Conservation (phyloP, 2,113 vertebrate genomes). For the Gobio gobio region DNA sequence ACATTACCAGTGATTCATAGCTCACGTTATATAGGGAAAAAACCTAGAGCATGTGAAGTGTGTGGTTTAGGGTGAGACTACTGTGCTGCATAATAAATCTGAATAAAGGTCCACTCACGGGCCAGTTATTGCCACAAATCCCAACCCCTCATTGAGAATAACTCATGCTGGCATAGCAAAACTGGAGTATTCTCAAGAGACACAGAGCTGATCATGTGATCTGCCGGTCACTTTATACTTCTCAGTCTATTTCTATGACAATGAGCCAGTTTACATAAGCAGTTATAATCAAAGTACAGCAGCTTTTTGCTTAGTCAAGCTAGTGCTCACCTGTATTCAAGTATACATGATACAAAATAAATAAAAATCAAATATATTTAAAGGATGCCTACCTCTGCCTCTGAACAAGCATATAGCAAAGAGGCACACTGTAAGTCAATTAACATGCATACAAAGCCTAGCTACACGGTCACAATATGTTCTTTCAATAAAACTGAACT, state of each 20-base stretch:
- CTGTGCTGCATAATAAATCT: constrained; percentile 10
- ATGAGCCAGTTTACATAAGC: neutral
- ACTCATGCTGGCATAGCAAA: constrained; percentile 10
- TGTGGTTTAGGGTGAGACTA: neutral
- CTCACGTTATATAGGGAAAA: neutral
- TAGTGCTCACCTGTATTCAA: neutral
- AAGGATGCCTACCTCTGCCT: neutral
- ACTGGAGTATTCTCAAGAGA: neutral
- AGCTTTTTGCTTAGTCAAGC: neutral
- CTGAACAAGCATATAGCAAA: neutral
- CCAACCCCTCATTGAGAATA: constrained; percentile 2
- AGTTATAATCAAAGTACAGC: neutral
- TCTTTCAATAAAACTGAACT: neutral
- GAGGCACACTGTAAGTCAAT: neutral
- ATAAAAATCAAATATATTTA: neutral
- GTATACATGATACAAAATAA: neutral
- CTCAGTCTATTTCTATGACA: neutral
- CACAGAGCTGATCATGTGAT: neutral
- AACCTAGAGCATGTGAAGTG: neutral
- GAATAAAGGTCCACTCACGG: neutral
- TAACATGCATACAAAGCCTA: neutral
- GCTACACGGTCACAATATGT: neutral
- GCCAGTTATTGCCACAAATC: constrained; percentile 5
- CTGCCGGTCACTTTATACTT: neutral
- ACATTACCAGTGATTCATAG: constrained; percentile 7